Evolutionary conservation across 30 jellyfish, hydroid and myxozoan species (phyloP), one percentile per base, ranked within the genome.

Genomic region (Cassiopea andromeda): DNA sequence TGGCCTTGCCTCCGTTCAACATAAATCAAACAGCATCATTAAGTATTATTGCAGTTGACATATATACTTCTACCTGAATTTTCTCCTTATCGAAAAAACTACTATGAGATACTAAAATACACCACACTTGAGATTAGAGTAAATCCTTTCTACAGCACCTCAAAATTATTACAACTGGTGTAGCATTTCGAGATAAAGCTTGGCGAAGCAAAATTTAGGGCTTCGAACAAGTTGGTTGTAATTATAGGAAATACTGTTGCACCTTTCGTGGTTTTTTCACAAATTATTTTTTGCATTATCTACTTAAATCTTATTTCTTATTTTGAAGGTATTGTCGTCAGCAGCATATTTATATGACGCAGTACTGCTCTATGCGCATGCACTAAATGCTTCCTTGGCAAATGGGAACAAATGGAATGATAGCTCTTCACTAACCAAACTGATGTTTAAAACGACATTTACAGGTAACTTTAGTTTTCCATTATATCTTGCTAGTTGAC

Each of bases 291-390:
- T 27, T 18, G 17, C 17, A 0, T 4, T 68, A 3, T 68, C 15
- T 68, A 18, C 15, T 4, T 68, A n/a, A 18, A 7, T 5, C 64
- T 54, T 54, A 0, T 68, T 68, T 68, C 54, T 48, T 78, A 7
- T 5, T 14, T 64, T 64, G 43, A 49, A 95, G 99, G 95, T 91
- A 68, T 45, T 70, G 19, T 66, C 94, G 13, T 68, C 94, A 27
- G 89, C 97, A 44, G 97, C 97, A 6, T 96, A 87, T 81, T 85
- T 92, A 46, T 79, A 96, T 66, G 99, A 96, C 68, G 98, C 98
- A 79, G 93, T 91, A 44, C 48, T 84, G 93, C 71, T 88, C 83
- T 87, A 86, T 74, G 98, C 98, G 38, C 78, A 71, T 19, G 97
- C 99, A 12, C 48, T 96, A 17, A 97, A 96, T 68, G 69, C 85